phyloP scores from a whole-genome alignment of 2,113 vertebrate genomes.

The Pollimyrus isidori region DNA sequence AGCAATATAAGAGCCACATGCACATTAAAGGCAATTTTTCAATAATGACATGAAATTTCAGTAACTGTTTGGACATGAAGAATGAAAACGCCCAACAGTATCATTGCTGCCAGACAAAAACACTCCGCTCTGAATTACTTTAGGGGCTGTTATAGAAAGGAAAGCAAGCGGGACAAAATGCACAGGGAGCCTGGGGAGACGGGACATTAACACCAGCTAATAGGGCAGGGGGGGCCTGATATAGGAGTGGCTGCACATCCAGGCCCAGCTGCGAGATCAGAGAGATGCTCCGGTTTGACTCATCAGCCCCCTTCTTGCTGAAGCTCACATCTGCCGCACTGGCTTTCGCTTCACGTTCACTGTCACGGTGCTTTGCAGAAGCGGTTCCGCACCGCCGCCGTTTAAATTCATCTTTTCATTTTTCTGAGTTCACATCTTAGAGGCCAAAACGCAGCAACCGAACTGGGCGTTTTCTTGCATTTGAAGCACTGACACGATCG shows the following conservation, averaged over 20 bases:
- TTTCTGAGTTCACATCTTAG: not conserved
- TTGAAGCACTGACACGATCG: not conserved
- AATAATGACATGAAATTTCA: not conserved
- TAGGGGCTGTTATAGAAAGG: not conserved
- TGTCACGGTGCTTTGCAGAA: not conserved
- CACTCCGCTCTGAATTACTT: not conserved
- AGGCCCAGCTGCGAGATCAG: not conserved
- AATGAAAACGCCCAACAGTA: not conserved
- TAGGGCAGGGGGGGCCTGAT: conserved; percentile 18
- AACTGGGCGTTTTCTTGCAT: not conserved
- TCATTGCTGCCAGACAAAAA: not conserved
- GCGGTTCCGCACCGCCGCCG: not conserved
- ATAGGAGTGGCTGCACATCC: not conserved
- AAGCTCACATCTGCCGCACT: not conserved
- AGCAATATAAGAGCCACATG: not conserved
- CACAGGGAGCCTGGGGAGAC: not conserved
- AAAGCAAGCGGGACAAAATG: not conserved
- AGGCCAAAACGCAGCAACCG: not conserved
- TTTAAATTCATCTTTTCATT: not conserved
- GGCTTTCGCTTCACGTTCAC: not conserved
- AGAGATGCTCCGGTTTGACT: not conserved
- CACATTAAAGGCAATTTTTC: not conserved
- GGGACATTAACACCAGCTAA: conserved; percentile 18
- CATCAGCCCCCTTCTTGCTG: not conserved
- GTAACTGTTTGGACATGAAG: not conserved